These are phyloP conservation scores for Epicauta chinensis DNA, from an alignment of 1,140 invertebrate species.

Conservation along the genomic window DNA sequence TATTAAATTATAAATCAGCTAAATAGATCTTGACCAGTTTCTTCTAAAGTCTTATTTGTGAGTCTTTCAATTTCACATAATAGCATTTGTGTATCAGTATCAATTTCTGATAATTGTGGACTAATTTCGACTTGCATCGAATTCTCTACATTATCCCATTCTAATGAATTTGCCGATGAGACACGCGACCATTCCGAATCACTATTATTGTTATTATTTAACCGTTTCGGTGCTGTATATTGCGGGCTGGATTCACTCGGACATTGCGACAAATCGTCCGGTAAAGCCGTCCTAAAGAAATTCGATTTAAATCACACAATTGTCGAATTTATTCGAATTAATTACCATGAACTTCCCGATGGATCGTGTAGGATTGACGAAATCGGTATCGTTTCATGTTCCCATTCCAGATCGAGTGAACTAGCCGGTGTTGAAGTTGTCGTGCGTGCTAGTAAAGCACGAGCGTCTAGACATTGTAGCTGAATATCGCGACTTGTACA, in stretches of 20 bases:
- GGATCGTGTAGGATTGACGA: slow-evolving; percentile 32
- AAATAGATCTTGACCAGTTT: slow-evolving; percentile 43
- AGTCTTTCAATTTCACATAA: slow-evolving; percentile 50
- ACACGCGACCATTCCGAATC: slow-evolving; percentile 48
- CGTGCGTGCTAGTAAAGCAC: slow-evolving; percentile 43
- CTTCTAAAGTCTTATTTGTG: slow-evolving; percentile 47
- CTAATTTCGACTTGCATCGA: slow-evolving; percentile 28
- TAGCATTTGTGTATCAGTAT: slow-evolving; percentile 48
- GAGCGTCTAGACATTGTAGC: slow-evolving; percentile 47
- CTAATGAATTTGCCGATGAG: slow-evolving; percentile 50
- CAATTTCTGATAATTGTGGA: slow-evolving; percentile 41
- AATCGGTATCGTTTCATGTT: slow-evolving; percentile 47
- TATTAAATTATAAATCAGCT: slow-evolving; percentile 29
- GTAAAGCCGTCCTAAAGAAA: slow-evolving; percentile 22
- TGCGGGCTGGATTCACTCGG: slow-evolving; percentile 23
- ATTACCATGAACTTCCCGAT: slow-evolving; percentile 39
- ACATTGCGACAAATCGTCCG: slow-evolving; percentile 17
- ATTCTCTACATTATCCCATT: slow-evolving; percentile 51
- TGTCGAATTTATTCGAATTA: too few species aligned
- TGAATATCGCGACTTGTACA: slow-evolving; percentile 43
- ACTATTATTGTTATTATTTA: too few species aligned
- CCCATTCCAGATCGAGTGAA: slow-evolving; percentile 55
- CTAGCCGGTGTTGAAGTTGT: slow-evolving; percentile 48
- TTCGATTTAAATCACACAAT: background rate
- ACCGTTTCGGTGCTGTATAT: slow-evolving; percentile 8